These are phyloP conservation scores for Anhinga rufa DNA, from an alignment of 2,113 vertebrate genomes.

Conservation along the genomic window DNA sequence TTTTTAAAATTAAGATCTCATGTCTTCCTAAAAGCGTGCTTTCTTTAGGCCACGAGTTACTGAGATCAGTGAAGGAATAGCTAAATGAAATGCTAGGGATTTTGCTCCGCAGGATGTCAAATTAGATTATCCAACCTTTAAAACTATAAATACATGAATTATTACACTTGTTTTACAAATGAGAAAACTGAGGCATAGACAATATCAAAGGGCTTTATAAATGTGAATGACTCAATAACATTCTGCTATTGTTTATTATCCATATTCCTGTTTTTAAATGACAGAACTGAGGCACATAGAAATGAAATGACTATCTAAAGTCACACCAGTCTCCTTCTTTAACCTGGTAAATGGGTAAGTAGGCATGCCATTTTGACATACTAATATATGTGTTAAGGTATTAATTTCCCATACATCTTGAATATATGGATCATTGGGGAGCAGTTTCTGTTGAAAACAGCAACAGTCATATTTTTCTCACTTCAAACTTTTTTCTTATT, in stretches of 20 bases:
- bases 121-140: constrained; percentile 55
- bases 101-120: constrained; percentile 42
- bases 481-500: constrained; percentile 36
- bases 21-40: background rate
- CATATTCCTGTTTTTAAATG: constrained; percentile 55
- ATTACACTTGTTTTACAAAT: constrained; percentile 62
- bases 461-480: constrained; percentile 48
- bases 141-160: constrained; percentile 59
- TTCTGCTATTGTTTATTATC: constrained; percentile 62
- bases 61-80: background rate
- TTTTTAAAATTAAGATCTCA: background rate
- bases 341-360: constrained; percentile 54
- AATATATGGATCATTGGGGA: constrained; percentile 55
- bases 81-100: constrained; percentile 37
- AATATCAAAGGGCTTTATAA: constrained; percentile 53
- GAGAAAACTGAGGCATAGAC: constrained; percentile 58
- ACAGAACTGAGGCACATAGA: constrained; percentile 40
- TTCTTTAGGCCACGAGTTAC: background rate
- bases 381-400: constrained; percentile 57
- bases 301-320: constrained; percentile 59
- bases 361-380: constrained; percentile 49
- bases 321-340: constrained; percentile 63
- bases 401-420: constrained; percentile 52
- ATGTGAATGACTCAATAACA: constrained; percentile 59
- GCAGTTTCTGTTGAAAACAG: constrained; percentile 57